Evolutionary conservation across 2,888 invertebrate genomes (phyloP), one percentile per base, ranked within the genome.

Genomic region (Zhengitettix transpicula): DNA sequence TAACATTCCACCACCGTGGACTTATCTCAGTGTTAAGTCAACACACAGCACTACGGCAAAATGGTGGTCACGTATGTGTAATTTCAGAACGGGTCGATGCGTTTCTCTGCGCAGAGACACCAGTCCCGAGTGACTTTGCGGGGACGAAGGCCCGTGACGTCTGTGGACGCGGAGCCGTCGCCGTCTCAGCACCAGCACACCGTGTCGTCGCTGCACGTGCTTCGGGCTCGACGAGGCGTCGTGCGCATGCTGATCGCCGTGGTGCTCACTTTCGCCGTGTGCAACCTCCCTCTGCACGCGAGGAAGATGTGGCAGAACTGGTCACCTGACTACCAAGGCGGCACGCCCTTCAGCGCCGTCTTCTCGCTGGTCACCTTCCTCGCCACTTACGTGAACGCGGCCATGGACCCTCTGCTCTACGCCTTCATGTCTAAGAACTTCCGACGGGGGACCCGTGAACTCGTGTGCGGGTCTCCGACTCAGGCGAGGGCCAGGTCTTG

Each of bases 181-280:
- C 28, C 28, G 28, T 28, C 68, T 82, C 84, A 42, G 83, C 83
- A 65, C 84, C 28, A 28, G 28, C 28, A 28, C 28, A 28, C 28
- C 28, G 28, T 28, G 28, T 79, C 86, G 55, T 84, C 87, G 57
- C 85, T 82, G 67, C 87, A 87, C 71, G 86, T 88, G 12, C 73
- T 92, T 62, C 80, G 84, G 58, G 89, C 90, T 40, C 79, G 92
- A 28, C 80, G 89, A 44, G 87, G 89, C 56, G 92, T 94, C 57
- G 89, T 94, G 65, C 83, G 89, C 63, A 88, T 95, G 83, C 79
- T 94, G 66, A 87, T 94, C 63, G 85, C 89, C 41, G 88, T 94
- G 56, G 92, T 94, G 56, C 78, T 89, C 65, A 86, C 89, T 58
- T 95, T 94, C 73, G 91, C 92, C 15, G 70, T 92, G 47, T 92